A percentile compares a stretch with the other conserved stretches of the same genome.
phyloP scores from a whole-genome alignment of 2,113 vertebrate genomes.

The Xyrauchen texanus region DNA sequence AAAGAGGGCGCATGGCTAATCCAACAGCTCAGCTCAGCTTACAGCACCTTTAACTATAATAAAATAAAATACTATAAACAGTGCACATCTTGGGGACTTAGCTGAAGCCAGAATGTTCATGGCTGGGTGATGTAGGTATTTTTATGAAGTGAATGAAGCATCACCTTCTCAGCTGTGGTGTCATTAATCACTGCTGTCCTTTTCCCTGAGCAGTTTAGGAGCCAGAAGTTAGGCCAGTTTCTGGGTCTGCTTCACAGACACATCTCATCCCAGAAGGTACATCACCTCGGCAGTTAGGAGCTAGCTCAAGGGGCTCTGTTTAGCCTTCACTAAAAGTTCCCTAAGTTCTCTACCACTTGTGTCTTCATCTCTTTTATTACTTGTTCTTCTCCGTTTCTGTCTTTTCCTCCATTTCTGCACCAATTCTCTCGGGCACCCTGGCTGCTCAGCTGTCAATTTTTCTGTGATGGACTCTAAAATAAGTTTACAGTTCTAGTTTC shows the following conservation, averaged over 20 bases:
- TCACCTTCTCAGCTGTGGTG: slow-evolving; percentile 25
- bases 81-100: neutral
- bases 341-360: neutral
- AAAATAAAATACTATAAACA: neutral
- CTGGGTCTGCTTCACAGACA: slow-evolving; percentile 1
- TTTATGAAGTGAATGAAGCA: neutral
- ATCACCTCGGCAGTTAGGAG: slow-evolving; percentile 6
- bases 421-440: slow-evolving; percentile 18
- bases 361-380: neutral
- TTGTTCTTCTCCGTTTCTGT: slow-evolving; percentile 22
- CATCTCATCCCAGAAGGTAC: slow-evolving; percentile 6
- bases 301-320: slow-evolving; percentile 4
- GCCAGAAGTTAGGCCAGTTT: neutral
- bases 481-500: slow-evolving; percentile 10
- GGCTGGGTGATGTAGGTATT: neutral
- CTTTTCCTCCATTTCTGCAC: slow-evolving; percentile 8
- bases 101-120: neutral
- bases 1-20: too few relatives aligned
- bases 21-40: too few relatives aligned
- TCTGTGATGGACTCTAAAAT: neutral
- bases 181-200: slow-evolving; percentile 30
- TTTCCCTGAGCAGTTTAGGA: neutral
- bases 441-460: slow-evolving; percentile 21
- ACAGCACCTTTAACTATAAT: neutral
- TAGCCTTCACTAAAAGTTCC: slow-evolving; percentile 13